Base-by-base conservation (phyloP, 2,888 invertebrate species). In the Cephus pygmeus region DNA sequence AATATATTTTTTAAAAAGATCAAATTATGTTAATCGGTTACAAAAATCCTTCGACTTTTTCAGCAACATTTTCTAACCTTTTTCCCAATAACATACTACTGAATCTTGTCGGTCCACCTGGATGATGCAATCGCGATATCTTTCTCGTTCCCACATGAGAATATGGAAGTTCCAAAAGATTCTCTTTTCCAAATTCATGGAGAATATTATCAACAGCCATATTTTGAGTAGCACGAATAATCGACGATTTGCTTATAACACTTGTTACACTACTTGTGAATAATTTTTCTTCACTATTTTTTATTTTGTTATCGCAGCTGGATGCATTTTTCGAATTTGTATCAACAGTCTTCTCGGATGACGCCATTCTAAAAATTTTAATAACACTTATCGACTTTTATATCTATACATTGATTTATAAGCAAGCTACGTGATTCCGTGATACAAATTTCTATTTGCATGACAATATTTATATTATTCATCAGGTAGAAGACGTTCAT, bases 11-110 rank as follows among this genome's bases (percentile, higher is more conserved):
- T 23, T 23, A 23, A 56, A 56, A 23, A 56, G 56, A 9, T 56
- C 56, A 9, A 15, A 23, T 23, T 23, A 23, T 23, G 9, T 56
- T 56, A 6, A 56, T 56, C 23, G 81, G 69, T 34, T 81, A 81
- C 3, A 81, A 74, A 68, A 81, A 81, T 31, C 73, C 76, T 1
- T 75, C 74, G 23, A 74, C 78, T 11, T 78, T 73, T 30, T 83
- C 83, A 34, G 75, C 40, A 2, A 83, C 79, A 1, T 82, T 79
- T 69, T 82, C 83, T 56, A 83, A 76, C 12, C 75, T 75, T n/a
- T 71, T 77, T n/a, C 75, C 69, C 73, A 78, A 75, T 12, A 74
- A 73, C 12, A 71, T 12, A 69, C 31, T 30, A 15, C 31, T 69
- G n/a, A 56, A 31, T 73, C 69, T 73, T 23, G 73, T 34, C 4